Percentiles rank a stretch among this genome's conserved stretches.
Evolutionary conservation across 2,113 vertebrate species (phyloP).

Genomic region (Panurus biarmicus): DNA sequence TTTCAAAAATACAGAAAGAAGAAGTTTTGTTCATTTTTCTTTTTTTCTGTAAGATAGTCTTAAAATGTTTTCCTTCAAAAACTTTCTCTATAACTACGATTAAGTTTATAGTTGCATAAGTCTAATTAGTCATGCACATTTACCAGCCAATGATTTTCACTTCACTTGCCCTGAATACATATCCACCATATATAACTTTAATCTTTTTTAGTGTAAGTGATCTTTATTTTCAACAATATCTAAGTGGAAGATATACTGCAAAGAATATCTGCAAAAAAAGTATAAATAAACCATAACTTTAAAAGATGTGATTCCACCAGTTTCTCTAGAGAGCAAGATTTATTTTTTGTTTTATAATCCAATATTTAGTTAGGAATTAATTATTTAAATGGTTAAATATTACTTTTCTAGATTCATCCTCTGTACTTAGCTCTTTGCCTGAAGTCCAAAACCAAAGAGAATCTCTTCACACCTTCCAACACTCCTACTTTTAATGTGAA

Average conservation of each 20-base stretch:
- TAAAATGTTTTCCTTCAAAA: not conserved
- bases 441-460: not conserved
- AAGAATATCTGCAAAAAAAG: not conserved
- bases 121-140: not conserved
- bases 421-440: not conserved
- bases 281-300: not conserved
- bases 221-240: not conserved
- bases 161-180: not conserved
- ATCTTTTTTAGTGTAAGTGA: not conserved
- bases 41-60: not conserved
- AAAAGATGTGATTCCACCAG: not conserved
- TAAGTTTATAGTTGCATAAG: not conserved
- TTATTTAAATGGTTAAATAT: not conserved
- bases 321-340: not conserved
- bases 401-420: not conserved
- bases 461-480: not conserved
- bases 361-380: not conserved
- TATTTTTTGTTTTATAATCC: not conserved
- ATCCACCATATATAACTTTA: not conserved
- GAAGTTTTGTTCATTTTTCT: no score
- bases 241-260: not conserved
- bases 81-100: not conserved
- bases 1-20: not conserved
- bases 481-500: not conserved
- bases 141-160: not conserved